These are phyloP conservation scores for Calyptomena viridis DNA, from an alignment of 2,113 vertebrate genomes.

Conservation along the genomic window DNA sequence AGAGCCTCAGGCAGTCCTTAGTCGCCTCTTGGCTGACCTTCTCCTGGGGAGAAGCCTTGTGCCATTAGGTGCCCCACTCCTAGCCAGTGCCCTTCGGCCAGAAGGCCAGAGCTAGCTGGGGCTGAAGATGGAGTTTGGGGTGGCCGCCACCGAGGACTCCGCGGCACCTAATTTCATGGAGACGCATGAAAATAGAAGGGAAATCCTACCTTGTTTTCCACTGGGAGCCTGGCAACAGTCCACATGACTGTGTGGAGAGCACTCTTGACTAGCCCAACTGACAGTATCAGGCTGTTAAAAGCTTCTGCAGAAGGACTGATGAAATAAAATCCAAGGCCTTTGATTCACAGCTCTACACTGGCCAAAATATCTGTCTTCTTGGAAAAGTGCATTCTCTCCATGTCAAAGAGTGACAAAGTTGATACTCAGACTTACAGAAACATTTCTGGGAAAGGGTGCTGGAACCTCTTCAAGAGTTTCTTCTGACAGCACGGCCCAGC, in stretches of 20 bases:
- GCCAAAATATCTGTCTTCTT: not conserved
- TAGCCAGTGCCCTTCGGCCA: too few relatives aligned
- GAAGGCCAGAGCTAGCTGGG: too few relatives aligned
- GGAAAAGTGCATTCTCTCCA: not conserved
- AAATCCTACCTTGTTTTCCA: not conserved
- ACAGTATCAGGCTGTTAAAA: not conserved
- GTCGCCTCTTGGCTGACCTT: too few relatives aligned
- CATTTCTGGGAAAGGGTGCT: not conserved
- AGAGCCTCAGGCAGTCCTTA: too few relatives aligned
- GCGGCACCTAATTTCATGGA: not conserved
- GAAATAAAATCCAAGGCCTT: not conserved
- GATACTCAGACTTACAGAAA: not conserved
- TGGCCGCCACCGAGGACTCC: too few relatives aligned
- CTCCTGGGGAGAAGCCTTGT: too few relatives aligned
- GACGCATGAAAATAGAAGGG: not conserved
- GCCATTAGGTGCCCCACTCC: too few relatives aligned
- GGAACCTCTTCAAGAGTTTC: not conserved
- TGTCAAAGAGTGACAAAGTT: not conserved
- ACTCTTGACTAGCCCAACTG: not conserved
- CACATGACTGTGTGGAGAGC: not conserved
- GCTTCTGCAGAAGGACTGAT: not conserved
- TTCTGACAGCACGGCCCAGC: not conserved
- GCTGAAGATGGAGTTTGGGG: too few relatives aligned
- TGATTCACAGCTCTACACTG: not conserved
- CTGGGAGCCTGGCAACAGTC: not conserved